These are phyloP conservation scores for Eupithecia subfuscata DNA, from an alignment of 2,888 invertebrate species.

Conservation along the genomic window DNA sequence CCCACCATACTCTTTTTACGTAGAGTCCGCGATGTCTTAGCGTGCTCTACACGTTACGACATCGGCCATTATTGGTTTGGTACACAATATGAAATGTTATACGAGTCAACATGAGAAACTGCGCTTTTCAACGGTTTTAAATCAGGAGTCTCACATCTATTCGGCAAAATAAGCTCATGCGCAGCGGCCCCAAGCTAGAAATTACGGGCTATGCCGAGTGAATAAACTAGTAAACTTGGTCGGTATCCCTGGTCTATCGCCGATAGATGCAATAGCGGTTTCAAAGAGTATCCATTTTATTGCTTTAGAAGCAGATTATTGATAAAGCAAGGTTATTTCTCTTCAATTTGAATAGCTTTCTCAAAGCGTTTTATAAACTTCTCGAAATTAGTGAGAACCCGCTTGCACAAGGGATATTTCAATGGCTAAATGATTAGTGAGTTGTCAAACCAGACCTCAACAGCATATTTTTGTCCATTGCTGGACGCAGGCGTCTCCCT, in stretches of 20 bases:
- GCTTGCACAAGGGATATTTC: too few relatives aligned
- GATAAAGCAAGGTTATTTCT: neutral
- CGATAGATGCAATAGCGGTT: slow-evolving; percentile 32
- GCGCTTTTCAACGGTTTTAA: neutral
- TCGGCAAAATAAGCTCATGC: neutral
- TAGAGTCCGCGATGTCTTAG: neutral
- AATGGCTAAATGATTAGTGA: too few relatives aligned
- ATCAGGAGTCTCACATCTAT: slow-evolving; percentile 19
- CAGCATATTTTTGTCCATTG: too few relatives aligned
- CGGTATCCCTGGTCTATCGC: slow-evolving; percentile 38
- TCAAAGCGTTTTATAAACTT: neutral
- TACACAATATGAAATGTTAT: neutral
- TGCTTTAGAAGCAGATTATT: slow-evolving; percentile 12
- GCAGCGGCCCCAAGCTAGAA: slow-evolving; percentile 48
- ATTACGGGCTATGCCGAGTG: slow-evolving; percentile 53
- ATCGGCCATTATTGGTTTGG: too few relatives aligned
- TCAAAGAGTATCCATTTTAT: slow-evolving; percentile 11
- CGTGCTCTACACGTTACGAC: too few relatives aligned
- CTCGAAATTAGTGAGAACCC: too few relatives aligned
- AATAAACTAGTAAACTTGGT: slow-evolving; percentile 44
- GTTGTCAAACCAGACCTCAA: too few relatives aligned
- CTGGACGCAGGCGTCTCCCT: too few relatives aligned
- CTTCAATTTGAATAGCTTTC: neutral
- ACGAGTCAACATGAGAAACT: too few relatives aligned
- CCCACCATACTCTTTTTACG: too few relatives aligned